phyloP scores from a whole-genome alignment of 2,113 vertebrate species.

The Coregonus clupeaformis region DNA sequence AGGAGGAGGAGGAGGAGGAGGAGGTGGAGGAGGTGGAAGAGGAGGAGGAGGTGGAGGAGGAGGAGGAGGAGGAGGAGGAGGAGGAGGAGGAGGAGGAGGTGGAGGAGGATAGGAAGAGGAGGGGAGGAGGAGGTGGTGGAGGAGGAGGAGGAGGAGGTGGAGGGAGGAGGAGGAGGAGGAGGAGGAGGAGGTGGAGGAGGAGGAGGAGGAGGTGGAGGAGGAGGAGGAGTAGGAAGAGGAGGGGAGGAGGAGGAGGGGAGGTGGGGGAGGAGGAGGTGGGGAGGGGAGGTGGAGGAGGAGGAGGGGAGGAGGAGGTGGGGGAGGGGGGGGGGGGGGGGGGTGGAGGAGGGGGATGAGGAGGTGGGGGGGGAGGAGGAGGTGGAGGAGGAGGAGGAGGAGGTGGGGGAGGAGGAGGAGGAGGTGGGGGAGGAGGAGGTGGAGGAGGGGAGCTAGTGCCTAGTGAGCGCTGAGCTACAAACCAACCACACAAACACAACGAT shows the following conservation, averaged over 20 bases:
- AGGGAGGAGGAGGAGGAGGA: conserved; percentile 10
- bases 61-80: conserved; percentile 20
- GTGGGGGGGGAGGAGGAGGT: conserved; percentile 15
- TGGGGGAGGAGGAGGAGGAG: too few species aligned
- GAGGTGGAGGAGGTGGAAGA: conserved; percentile 2
- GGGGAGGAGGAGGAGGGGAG: too few species aligned
- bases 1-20: conserved; percentile 10
- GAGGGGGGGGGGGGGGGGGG: conserved; percentile 7
- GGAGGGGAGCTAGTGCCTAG: conserved; percentile 9
- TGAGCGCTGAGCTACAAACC: conserved; percentile 6
- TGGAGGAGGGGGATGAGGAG: conserved; percentile 5
- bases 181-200: conserved; percentile 5
- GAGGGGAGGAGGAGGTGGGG: conserved; percentile 14
- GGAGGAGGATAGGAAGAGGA: too few species aligned
- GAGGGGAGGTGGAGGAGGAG: not conserved
- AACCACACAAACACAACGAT: conserved; percentile 26
- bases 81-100: conserved; percentile 2
- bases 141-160: conserved; percentile 14
- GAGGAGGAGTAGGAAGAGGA: too few species aligned
- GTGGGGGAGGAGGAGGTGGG: not conserved
- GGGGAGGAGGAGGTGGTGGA: conserved; percentile 4
- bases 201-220: conserved; percentile 7
- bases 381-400: conserved; percentile 3
- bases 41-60: conserved; percentile 7
- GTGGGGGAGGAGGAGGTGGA: too few species aligned